A percentile compares a stretch with the other conserved stretches of the same genome.
These are phyloP conservation scores for Anarhynchus alexandrinus DNA, from an alignment of 2,113 vertebrate genomes.

Conservation along the genomic window DNA sequence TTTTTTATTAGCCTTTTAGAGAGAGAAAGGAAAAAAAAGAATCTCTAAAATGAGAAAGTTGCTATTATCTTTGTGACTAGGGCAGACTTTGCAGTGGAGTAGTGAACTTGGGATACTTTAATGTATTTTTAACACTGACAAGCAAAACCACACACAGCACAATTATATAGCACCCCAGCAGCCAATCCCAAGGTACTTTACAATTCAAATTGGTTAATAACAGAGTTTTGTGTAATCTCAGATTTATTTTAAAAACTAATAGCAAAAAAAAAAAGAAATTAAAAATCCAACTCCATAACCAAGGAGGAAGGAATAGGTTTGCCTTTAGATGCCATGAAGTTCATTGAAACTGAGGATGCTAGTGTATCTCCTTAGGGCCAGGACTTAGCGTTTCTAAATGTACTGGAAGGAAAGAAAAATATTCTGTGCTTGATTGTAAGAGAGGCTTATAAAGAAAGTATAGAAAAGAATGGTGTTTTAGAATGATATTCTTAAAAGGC, in stretches of 20 bases:
- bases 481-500: not conserved
- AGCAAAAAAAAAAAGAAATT: not conserved
- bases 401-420: not conserved
- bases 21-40: not conserved
- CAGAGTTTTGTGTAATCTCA: not conserved
- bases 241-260: not conserved
- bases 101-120: not conserved
- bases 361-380: not conserved
- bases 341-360: not conserved
- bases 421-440: not conserved
- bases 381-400: not conserved
- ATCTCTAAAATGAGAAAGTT: not conserved
- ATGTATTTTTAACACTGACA: not conserved
- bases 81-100: conserved; percentile 3
- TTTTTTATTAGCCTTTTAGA: conserved; percentile 10
- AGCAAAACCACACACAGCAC: not conserved
- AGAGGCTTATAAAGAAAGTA: not conserved
- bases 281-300: not conserved
- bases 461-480: not conserved
- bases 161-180: not conserved
- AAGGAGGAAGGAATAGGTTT: conserved; percentile 3
- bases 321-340: not conserved
- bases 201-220: not conserved
- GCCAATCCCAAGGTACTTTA: not conserved
- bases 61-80: not conserved